Evolutionary conservation across 2,797 vertebrate genomes (phyloP), one percentile per base, ranked within the genome.

Genomic region (Ibycter americanus): DNA sequence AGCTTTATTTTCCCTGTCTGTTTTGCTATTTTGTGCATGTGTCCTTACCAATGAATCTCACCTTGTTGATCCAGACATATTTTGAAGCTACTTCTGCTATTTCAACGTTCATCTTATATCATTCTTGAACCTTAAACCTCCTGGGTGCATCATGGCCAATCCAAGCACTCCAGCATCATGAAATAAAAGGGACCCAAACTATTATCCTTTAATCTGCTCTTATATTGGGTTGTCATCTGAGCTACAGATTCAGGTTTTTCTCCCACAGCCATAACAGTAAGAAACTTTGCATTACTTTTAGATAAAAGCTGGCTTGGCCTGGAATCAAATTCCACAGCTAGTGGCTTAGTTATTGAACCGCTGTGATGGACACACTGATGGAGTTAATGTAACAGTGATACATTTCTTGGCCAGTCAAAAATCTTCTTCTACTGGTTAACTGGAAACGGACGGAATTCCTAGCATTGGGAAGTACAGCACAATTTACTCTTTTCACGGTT

Each of bases 381-480:
- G 90, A 72, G 89, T 78, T 73, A 68, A 84, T 47, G 25, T 36
- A 95, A 61, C 56, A 85, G 22, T 54, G 78, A 84, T 71, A 76
- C 31, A 21, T 96, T 95, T 88, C 84, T 29, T 42, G 65, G 54
- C 25, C 76, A 86, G 70, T 79, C 55, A 74, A 15, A 51, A 88
- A 15, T 65, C 54, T 90, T 73, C 59, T 56, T 52, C 42, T 56
- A 55, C 52, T 46, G 38, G 56, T 92, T 87, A 93, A 73, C 72
- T 66, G 78, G 71, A 92, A 97, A 95, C 82, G 46, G 77, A 94
- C 36, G 93, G 73, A 90, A 96, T 93, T 78, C 66, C 73, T 76
- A 47, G 22, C 85, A 14, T 38, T 86, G 61, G 42, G 84, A 95
- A 62, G 55, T n/a, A 49, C 65, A 95, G 70, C 15, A 14, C n/a